Percentiles rank a stretch among this genome's conserved stretches.
Evolutionary conservation across 2,797 vertebrate genomes (phyloP).

Genomic region (Smutsia gigantea): DNA sequence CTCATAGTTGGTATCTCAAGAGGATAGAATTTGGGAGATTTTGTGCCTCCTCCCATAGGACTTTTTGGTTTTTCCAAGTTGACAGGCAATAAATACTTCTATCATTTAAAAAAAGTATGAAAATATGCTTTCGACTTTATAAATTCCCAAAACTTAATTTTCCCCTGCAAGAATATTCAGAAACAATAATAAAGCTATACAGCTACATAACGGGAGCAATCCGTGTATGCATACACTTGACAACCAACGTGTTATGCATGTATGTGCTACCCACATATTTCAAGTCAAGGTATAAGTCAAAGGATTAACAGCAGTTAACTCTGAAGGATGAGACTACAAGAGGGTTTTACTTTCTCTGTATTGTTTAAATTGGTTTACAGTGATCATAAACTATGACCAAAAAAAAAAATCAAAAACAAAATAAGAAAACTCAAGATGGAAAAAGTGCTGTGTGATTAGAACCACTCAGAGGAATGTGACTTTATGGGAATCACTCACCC

Average conservation of each 20-base stretch:
- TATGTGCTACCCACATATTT: fast-evolving
- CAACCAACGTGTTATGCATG: fast-evolving
- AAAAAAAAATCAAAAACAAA: neutral
- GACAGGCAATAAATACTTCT: neutral
- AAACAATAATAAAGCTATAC: neutral
- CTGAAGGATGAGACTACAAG: neutral
- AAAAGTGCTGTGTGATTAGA: neutral
- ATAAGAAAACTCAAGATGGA: neutral
- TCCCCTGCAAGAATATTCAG: neutral
- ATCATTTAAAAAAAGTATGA: neutral
- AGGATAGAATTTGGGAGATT: neutral
- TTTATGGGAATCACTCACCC: neutral
- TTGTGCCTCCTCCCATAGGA: neutral
- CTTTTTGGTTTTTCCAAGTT: neutral
- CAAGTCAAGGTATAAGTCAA: neutral
- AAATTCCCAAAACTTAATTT: neutral
- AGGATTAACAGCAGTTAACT: neutral
- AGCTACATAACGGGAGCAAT: neutral
- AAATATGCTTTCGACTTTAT: neutral
- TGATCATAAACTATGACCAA: neutral
- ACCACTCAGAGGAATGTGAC: neutral
- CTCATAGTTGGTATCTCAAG: neutral
- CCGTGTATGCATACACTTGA: fast-evolving
- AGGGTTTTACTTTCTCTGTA: neutral
- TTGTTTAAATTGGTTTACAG: neutral